Conservation (phyloP, 2,797 vertebrate genomes). For the Helarctos malayanus region DNA sequence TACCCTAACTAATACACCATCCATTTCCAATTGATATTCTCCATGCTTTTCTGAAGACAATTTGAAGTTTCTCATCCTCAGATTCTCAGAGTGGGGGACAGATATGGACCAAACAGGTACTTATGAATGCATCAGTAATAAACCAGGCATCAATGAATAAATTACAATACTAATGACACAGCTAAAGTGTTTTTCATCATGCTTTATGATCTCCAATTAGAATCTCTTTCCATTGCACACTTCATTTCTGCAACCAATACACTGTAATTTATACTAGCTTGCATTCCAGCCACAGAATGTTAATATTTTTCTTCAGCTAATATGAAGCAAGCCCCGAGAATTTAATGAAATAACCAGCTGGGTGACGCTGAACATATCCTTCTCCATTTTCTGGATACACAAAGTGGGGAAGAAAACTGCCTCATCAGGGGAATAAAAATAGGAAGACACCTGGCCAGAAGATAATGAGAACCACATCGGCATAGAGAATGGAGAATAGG, state of each 20-base stretch:
- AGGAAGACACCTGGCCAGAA: constrained; percentile 65
- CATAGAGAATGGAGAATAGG: background rate
- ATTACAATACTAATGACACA: constrained; percentile 36
- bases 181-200: constrained; percentile 71
- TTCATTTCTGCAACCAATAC: constrained; percentile 51
- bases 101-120: constrained; percentile 66
- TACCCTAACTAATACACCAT: background rate
- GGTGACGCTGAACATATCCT: constrained; percentile 73
- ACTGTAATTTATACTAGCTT: constrained; percentile 31
- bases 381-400: constrained; percentile 69
- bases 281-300: constrained; percentile 58
- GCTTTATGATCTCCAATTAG: constrained; percentile 71
- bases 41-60: background rate
- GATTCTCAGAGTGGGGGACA: background rate
- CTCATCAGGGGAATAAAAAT: background rate
- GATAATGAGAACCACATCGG: constrained; percentile 67
- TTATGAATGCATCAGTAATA: constrained; percentile 63
- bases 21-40: background rate
- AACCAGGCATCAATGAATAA: constrained; percentile 80
- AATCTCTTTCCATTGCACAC: constrained; percentile 50
- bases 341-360: constrained; percentile 71
- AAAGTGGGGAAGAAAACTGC: constrained; percentile 45
- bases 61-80: background rate
- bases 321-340: constrained; percentile 63
- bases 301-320: constrained; percentile 80